phyloP scores from a whole-genome alignment of 2,888 invertebrate species.

The Abrostola triplasia region DNA sequence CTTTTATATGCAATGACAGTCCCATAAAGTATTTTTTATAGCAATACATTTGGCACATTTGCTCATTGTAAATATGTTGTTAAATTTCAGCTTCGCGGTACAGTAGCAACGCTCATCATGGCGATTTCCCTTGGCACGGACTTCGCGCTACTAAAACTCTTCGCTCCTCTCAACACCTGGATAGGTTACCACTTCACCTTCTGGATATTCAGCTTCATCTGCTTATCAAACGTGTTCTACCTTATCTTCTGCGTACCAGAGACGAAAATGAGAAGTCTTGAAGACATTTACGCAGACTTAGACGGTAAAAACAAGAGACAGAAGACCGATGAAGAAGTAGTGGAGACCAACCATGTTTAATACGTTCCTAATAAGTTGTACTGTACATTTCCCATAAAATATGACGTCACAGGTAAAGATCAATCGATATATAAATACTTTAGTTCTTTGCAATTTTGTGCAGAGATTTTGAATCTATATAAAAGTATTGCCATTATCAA shows the following conservation, averaged over 20 bases:
- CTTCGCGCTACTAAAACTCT: conserved; percentile 95
- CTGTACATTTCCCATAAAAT: not conserved
- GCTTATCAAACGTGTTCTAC: conserved; percentile 93
- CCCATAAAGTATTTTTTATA: too few relatives aligned
- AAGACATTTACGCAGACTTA: conserved; percentile 96
- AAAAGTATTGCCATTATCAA: not conserved
- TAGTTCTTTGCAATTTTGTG: not conserved
- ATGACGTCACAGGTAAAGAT: too few relatives aligned
- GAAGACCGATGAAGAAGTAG: conserved; percentile 58
- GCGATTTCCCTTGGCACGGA: conserved; percentile 93
- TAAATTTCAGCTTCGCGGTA: conserved; percentile 76
- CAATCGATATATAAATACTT: not conserved
- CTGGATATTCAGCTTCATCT: conserved; percentile 93
- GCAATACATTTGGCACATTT: too few relatives aligned
- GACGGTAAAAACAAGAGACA: conserved; percentile 85
- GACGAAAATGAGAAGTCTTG: conserved; percentile 96
- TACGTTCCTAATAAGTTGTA: conserved; percentile 20
- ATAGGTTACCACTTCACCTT: conserved; percentile 93
- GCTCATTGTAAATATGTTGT: too few relatives aligned
- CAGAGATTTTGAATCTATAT: not conserved
- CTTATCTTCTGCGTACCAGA: conserved; percentile 96
- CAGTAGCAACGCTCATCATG: conserved; percentile 82
- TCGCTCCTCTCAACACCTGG: conserved; percentile 90
- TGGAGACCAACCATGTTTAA: conserved; percentile 70
- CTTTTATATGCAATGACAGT: too few relatives aligned